Base-by-base conservation (phyloP, 2,888 invertebrate species). In the Sesamia inferens region DNA sequence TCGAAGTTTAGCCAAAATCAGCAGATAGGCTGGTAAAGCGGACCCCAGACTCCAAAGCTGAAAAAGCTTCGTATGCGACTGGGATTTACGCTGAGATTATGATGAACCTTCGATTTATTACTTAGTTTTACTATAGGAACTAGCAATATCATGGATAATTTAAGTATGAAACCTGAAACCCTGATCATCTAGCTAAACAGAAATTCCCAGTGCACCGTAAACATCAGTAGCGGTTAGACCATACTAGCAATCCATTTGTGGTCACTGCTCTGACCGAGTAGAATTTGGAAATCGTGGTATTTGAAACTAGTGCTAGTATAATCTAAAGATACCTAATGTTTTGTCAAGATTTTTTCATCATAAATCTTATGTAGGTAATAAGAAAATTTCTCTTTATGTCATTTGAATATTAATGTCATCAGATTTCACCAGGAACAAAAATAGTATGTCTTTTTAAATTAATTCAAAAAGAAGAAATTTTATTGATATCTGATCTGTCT, bases 181-280 rank as follows among this genome's bases (percentile, higher is more conserved):
- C 11, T 47, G 16, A 31, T 22, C 22, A 54, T 55, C 16, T 47
- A 44, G 11, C 31, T 55, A 54, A 55, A 14, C 39, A 48, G 42
- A 55, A 24, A 2, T 48, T 59, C 31, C 6, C 44, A 14, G 54
- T 59, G 59, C 39, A 5, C 19, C 31, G 11, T 67, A 67, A 67
- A 67, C 54, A 54, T 66, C 10, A 74, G 54, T 47, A 74, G 61
- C 47, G 61, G 59, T 67, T 61, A 47, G 19, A 67, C 61, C 67
- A 19, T 54, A 61, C 59, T 67, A 67, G 67, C 67, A 42, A 68
- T 68, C 22, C 48, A 31, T 61, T 58, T 68, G 74, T 63, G 48
- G 55, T 68, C 13, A 51, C 14, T 54, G 13, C 48, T 62, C 48
- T 14, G 13, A 16, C 48, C 14, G 22, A 42, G 55, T 31, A 44